These are phyloP conservation scores for Halcyon badia DNA, from an alignment of 2,797 vertebrate species.

Conservation along the genomic window DNA sequence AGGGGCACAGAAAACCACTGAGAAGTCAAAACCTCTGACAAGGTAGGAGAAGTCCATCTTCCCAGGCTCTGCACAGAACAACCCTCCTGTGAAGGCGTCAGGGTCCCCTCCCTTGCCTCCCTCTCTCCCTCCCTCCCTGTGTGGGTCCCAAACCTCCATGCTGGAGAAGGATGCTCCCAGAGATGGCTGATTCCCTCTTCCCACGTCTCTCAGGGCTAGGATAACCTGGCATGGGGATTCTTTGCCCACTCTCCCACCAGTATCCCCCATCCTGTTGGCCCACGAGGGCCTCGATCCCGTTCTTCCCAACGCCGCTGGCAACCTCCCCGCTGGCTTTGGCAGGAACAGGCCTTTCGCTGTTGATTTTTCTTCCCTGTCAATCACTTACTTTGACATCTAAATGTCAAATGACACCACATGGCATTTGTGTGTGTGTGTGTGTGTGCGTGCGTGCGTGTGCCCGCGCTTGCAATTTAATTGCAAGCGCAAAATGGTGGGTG, in stretches of 20 bases:
- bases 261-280: not conserved
- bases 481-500: slow-evolving; percentile 62
- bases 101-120: not conserved
- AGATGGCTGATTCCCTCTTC: not conserved
- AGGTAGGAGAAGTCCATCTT: not conserved
- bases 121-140: not conserved
- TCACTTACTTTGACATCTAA: slow-evolving; percentile 72
- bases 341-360: slow-evolving; percentile 54
- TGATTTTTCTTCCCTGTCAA: slow-evolving; percentile 66
- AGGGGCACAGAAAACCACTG: fast-evolving
- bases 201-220: not conserved
- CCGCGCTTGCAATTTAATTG: slow-evolving; percentile 41
- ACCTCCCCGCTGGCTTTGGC: slow-evolving; percentile 29
- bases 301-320: slow-evolving; percentile 50
- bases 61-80: not conserved
- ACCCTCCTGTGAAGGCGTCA: fast-evolving
- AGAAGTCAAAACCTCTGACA: not conserved
- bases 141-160: fast-evolving
- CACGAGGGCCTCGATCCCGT: not conserved
- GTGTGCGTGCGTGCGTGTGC: not conserved
- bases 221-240: not conserved
- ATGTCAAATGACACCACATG: slow-evolving; percentile 74
- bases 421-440: not conserved
- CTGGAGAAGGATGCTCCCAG: not conserved
- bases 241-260: not conserved